A percentile compares a stretch with the other conserved stretches of the same genome.
Conservation (phyloP, 2,113 vertebrate genomes). For the Myiagra hebetior region DNA sequence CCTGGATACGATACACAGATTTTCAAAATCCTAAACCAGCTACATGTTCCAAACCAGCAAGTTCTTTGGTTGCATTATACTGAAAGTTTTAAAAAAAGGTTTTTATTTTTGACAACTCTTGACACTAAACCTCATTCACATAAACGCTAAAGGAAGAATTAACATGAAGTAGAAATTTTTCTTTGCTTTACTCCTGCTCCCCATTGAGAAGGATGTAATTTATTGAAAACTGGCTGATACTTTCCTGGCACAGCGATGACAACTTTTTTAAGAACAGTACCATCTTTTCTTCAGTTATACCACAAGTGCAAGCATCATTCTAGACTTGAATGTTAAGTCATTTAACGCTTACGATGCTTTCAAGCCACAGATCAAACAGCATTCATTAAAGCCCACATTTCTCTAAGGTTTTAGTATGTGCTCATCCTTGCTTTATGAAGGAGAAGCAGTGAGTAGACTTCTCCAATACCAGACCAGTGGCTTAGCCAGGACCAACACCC, state of each 20-base stretch:
- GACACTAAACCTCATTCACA: slow-evolving; percentile 69
- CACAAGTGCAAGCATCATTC: slow-evolving; percentile 22
- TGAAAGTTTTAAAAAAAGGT: slow-evolving; percentile 14
- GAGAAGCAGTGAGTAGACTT: background rate
- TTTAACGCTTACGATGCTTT: background rate
- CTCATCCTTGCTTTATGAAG: background rate
- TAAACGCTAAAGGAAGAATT: slow-evolving; percentile 65
- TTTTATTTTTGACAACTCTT: slow-evolving; percentile 66
- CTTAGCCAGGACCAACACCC: background rate
- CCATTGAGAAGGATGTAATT: slow-evolving; percentile 51
- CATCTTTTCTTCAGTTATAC: background rate
- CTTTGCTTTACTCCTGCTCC: slow-evolving; percentile 37
- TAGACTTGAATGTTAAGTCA: background rate
- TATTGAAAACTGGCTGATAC: slow-evolving; percentile 65
- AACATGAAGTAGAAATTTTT: slow-evolving; percentile 58
- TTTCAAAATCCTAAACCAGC: slow-evolving; percentile 27
- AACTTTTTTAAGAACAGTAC: background rate
- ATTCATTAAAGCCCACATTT: background rate
- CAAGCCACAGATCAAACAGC: background rate
- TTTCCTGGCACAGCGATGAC: slow-evolving; percentile 51
- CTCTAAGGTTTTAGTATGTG: background rate
- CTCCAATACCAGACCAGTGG: background rate
- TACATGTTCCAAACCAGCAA: background rate
- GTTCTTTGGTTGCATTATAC: slow-evolving; percentile 36
- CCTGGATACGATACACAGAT: background rate